phyloP scores from a whole-genome alignment of 2,888 invertebrate species.

The Eupithecia insigniata region DNA sequence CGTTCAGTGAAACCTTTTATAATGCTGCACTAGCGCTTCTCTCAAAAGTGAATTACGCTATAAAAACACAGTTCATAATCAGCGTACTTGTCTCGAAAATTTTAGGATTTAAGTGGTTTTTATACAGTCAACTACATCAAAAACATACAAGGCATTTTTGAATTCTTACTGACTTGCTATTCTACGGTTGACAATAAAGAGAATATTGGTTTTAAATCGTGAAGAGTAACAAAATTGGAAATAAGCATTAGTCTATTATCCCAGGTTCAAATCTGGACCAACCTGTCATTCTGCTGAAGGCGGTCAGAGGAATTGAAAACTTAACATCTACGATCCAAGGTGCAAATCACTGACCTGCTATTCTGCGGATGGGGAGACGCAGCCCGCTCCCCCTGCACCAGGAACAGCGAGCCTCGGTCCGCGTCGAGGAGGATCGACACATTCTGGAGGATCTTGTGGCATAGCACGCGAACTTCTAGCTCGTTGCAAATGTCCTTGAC shows the following conservation, averaged over 20 bases:
- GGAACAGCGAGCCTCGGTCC: conserved; percentile 95
- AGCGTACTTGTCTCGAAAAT: neutral
- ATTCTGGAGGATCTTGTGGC: conserved; percentile 98
- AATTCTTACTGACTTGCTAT: too few species aligned
- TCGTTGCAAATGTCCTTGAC: conserved; percentile 98
- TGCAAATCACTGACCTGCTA: conserved; percentile 64
- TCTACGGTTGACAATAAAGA: too few species aligned
- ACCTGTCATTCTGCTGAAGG: too few species aligned
- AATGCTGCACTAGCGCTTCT: neutral
- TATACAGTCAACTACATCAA: too few species aligned
- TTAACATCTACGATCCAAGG: neutral
- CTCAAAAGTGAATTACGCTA: neutral
- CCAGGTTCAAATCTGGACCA: too few species aligned
- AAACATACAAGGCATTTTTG: too few species aligned
- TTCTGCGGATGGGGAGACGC: conserved; percentile 75
- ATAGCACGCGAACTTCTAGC: conserved; percentile 95
- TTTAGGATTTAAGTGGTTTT: neutral
- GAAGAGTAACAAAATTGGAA: too few species aligned
- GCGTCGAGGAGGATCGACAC: conserved; percentile 96
- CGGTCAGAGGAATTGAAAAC: too few species aligned
- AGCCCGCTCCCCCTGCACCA: conserved; percentile 88
- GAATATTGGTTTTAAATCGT: too few species aligned
- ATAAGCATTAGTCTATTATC: too few species aligned
- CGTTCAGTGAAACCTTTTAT: neutral
- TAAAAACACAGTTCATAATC: neutral